Base-by-base conservation (phyloP, 2,888 invertebrate genomes). In the Eupithecia abbreviata region DNA sequence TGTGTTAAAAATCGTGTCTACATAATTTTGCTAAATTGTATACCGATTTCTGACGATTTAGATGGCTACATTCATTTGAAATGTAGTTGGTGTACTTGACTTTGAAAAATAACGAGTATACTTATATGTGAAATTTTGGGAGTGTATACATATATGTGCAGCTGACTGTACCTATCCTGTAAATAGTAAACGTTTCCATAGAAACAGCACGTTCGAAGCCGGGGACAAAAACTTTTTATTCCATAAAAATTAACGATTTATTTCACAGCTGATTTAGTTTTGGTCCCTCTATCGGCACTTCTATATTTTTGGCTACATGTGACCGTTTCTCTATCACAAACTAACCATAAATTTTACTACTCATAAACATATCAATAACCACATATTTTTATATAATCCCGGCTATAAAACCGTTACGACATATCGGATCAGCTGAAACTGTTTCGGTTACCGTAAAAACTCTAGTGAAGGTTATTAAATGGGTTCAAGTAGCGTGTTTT, bases 291-390 rank as follows among this genome's bases (percentile, higher is more conserved):
- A 42, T 66, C 15, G 42, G 7, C 41, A 42, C 7, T 42, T 42
- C 42, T 15, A 15, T 66, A 66, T 66, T 66, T 65, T 66, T 13
- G 42, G 15, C 66, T 66, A 15, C 66, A 74, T 51, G 51, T 42
- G 10, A 66, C 42, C 65, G 47, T 65, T 49, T 73, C 58, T 66
- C 51, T 74, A 69, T 77, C 74, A 71, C 75, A 72, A 75, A 75
- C 77, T 75, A 77, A 65, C 69, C 72, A 77, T 75, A 71, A 55
- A 75, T 74, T 68, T 77, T 74, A 75, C 71, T 77, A 73, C 67
- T 73, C 75, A 77, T 77, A 75, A 77, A 75, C 71, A 71, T 75
- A 73, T 71, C 77, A 30, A 77, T 77, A 75, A 67, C 73, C 67
- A 70, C 71, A 18, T 55, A 66, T 5, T 70, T 74, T 74, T 65